Evolutionary conservation across 2,797 vertebrate species (phyloP), one percentile per base, ranked within the genome.

Genomic region (Rhabdomys pumilio): DNA sequence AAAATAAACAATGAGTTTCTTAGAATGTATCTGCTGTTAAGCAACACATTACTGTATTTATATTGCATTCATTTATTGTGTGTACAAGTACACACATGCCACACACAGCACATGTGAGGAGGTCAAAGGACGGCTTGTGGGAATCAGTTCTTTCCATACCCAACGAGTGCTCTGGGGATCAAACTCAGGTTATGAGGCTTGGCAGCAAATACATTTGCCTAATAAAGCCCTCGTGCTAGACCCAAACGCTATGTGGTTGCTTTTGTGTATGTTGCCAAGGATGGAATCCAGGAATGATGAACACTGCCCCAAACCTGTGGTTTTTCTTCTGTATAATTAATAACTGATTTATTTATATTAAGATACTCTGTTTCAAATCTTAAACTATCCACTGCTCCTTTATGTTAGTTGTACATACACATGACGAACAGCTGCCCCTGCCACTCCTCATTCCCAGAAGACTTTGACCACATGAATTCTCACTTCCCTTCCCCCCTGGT

Each of bases 311-410:
- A 84, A 72, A 19, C 44, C 57, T 38, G 20, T 31, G 26, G 14
- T 55, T 82, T 86, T 92, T 86, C 86, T 82, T 61, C 57, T 96
- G 57, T 92, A 73, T 92, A 87, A 94, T 88, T 94, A 84, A 41
- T 81, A 87, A 67, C 29, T 94, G 76, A 90, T 90, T 79, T 93
- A 90, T 92, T 79, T 94, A 41, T 90, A 24, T 29, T 72, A 47
- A 63, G 24, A 79, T 91, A 53, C 29, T 67, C 44, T 80, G 20
- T 93, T 87, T 69, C 85, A 93, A 93, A 80, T 95, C 63, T 94
- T 86, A 81, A 1, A 69, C 61, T 34, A 61, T 91, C 80, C 75
- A 34, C 59, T 73, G 31, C 44, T 38, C 2, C 7, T 79, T 67
- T 93, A 50, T 50, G 44, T 92, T 73, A 79, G 61, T 93, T 67